These are phyloP conservation scores for Palythoa heliodiscus DNA, from an alignment of 92 coral and sea anemone species.

Conservation along the genomic window DNA sequence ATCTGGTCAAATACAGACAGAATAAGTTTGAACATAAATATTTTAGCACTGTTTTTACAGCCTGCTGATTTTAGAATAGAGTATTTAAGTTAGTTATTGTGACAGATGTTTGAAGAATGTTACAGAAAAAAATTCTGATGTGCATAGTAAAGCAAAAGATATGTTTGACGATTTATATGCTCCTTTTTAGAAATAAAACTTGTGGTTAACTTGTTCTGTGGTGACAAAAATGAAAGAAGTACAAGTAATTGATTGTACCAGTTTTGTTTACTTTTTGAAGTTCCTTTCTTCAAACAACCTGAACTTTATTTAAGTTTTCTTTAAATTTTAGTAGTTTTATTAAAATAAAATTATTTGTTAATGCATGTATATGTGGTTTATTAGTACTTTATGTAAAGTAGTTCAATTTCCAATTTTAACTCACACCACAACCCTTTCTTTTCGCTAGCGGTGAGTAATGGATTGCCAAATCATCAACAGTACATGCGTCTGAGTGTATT, in stretches of 20 bases:
- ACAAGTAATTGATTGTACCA: neutral
- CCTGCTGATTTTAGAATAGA: neutral
- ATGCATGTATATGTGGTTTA: neutral
- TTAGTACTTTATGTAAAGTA: slow-evolving; percentile 12
- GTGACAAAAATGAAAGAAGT: neutral
- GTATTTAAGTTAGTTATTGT: neutral
- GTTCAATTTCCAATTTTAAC: slow-evolving; percentile 55
- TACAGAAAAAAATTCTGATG: neutral
- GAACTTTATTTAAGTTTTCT: neutral
- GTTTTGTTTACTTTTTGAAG: neutral
- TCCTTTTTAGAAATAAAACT: neutral
- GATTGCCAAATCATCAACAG: slow-evolving; percentile 64
- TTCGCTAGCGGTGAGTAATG: slow-evolving; percentile 87
- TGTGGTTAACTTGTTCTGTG: neutral
- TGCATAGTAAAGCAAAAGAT: too few species aligned
- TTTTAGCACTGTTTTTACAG: neutral
- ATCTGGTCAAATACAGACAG: too few species aligned
- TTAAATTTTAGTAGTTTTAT: neutral
- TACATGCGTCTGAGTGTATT: slow-evolving; percentile 40
- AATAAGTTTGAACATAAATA: too few species aligned
- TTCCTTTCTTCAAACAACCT: neutral
- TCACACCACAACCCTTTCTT: slow-evolving; percentile 91
- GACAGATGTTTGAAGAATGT: slow-evolving; percentile 10
- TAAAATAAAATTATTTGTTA: neutral
- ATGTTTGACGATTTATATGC: too few species aligned